phyloP scores from a whole-genome alignment of 2,888 invertebrate species.

The Acleris cristana region DNA sequence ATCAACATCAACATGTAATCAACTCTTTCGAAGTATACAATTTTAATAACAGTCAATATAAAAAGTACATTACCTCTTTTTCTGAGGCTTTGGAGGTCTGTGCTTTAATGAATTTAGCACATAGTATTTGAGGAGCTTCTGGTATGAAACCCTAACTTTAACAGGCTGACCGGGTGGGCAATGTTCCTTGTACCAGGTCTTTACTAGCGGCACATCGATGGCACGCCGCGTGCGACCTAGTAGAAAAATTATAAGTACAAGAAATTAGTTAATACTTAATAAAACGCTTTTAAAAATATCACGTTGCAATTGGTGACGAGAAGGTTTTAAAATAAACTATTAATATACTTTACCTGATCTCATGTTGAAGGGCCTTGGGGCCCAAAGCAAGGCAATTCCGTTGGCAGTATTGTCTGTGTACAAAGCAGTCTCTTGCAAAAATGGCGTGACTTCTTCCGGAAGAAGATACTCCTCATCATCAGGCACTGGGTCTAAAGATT shows the following conservation, averaged over 20 bases:
- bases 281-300: neutral
- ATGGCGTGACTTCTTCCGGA: slow-evolving; percentile 95
- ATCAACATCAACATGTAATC: too few relatives aligned
- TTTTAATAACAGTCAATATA: neutral
- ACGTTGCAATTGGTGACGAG: neutral
- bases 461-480: slow-evolving; percentile 98
- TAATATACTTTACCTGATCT: slow-evolving; percentile 87
- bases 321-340: too few relatives aligned
- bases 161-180: slow-evolving; percentile 98
- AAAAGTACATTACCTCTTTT: slow-evolving; percentile 88
- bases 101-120: slow-evolving; percentile 99
- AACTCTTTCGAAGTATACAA: neutral
- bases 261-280: neutral
- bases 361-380: slow-evolving; percentile 98
- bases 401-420: slow-evolving; percentile 99
- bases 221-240: slow-evolving; percentile 95
- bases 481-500: slow-evolving; percentile 92
- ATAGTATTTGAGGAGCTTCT: slow-evolving; percentile 98
- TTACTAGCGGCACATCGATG: slow-evolving; percentile 98
- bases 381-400: slow-evolving; percentile 98
- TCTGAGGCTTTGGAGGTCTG: slow-evolving; percentile 98
- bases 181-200: slow-evolving; percentile 98
- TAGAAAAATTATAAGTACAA: neutral
- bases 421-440: slow-evolving; percentile 96
- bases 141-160: slow-evolving; percentile 99